A percentile compares a stretch with the other conserved stretches of the same genome.
Evolutionary conservation across 2,888 invertebrate species (phyloP).

Genomic region (Acanthococcus lagerstroemiae): DNA sequence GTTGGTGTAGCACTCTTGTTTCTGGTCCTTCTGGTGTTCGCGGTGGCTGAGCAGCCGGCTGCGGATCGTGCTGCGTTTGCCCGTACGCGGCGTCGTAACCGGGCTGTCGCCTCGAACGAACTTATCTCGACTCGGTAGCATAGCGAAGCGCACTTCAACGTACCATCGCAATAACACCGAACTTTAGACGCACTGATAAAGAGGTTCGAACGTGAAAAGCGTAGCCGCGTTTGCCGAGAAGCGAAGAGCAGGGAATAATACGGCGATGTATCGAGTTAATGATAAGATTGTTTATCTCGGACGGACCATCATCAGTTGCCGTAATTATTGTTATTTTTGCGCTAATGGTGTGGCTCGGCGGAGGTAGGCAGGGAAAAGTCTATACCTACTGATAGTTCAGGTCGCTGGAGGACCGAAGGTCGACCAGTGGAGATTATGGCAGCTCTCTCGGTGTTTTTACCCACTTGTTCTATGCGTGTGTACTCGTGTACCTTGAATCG

Average conservation of each 20-base stretch:
- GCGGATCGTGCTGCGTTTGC: neutral
- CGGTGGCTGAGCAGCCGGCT: neutral
- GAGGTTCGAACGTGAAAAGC: neutral
- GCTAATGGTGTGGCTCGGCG: no score
- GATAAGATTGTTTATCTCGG: neutral
- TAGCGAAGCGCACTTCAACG: neutral
- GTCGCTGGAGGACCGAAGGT: neutral
- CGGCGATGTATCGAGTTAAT: no score
- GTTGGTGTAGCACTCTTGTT: neutral
- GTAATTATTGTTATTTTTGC: neutral
- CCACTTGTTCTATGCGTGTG: no score
- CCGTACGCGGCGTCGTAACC: neutral
- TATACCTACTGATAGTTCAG: neutral
- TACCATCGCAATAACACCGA: neutral
- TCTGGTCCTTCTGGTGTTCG: neutral
- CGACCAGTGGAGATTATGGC: neutral
- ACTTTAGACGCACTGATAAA: neutral
- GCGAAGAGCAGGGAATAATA: no score
- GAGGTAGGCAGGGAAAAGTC: no score
- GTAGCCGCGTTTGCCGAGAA: neutral
- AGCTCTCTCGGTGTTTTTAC: no score
- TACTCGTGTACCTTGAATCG: neutral
- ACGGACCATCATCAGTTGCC: neutral
- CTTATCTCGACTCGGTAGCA: neutral
- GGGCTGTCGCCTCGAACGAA: neutral